A percentile compares a stretch with the other conserved stretches of the same genome.
Conservation (phyloP, 2,113 vertebrate genomes). For the Dermatemys mawii region DNA sequence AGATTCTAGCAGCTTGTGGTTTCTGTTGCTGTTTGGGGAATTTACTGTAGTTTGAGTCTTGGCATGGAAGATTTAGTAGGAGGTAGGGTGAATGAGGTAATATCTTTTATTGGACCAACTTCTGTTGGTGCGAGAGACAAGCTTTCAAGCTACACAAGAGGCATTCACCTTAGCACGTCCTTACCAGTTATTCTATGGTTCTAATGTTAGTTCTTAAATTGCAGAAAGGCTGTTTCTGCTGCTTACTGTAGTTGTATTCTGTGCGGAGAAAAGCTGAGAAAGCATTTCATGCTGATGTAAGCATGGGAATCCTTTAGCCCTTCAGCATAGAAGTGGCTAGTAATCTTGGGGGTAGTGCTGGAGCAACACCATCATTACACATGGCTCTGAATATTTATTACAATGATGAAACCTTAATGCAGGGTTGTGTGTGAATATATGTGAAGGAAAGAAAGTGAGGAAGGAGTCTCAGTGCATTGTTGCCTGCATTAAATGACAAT, state of each 20-base stretch:
- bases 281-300: not conserved
- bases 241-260: not conserved
- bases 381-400: not conserved
- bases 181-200: not conserved
- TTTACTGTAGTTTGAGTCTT: not conserved
- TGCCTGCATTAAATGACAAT: slow-evolving; percentile 49
- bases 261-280: not conserved
- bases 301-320: not conserved
- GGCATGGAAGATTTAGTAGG: not conserved
- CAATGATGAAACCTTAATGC: not conserved
- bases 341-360: not conserved
- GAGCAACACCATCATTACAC: not conserved
- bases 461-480: not conserved
- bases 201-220: not conserved
- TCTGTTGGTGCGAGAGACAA: not conserved
- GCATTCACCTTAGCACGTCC: not conserved
- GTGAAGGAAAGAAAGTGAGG: not conserved
- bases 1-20: not conserved
- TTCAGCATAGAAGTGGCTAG: not conserved
- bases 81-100: not conserved
- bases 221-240: not conserved
- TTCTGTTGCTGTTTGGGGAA: not conserved
- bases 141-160: not conserved
- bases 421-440: not conserved
- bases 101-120: not conserved